Percentiles rank a stretch among this genome's conserved stretches.
These are phyloP conservation scores for Euura lappo DNA, from an alignment of 1,140 invertebrate species.

Conservation along the genomic window DNA sequence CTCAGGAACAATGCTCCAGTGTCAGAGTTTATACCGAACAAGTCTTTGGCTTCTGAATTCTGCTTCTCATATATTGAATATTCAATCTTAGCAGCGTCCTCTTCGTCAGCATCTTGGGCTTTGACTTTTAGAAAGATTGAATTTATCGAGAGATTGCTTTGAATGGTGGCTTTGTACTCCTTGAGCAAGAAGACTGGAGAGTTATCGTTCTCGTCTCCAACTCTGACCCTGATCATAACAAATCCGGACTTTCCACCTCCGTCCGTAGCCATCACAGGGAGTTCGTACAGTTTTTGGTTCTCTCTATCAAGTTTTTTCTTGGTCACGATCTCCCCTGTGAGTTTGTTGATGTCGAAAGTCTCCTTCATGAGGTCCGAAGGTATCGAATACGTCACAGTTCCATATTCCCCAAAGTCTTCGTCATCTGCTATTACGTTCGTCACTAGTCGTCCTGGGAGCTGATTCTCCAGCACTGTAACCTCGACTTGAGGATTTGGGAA, in stretches of 20 bases:
- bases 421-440: constrained; percentile 80
- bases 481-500: constrained; percentile 80
- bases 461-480: constrained; percentile 81
- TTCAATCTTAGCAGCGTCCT: constrained; percentile 69
- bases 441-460: constrained; percentile 75
- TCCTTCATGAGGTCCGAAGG: constrained; percentile 78
- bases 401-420: constrained; percentile 82
- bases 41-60: constrained; percentile 63
- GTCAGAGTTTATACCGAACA: constrained; percentile 72
- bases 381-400: constrained; percentile 80
- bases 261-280: constrained; percentile 86
- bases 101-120: constrained; percentile 75
- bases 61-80: constrained; percentile 77
- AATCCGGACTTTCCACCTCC: constrained; percentile 83
- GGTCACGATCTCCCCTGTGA: constrained; percentile 80
- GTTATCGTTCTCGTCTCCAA: constrained; percentile 90
- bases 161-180: constrained; percentile 81
- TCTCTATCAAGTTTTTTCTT: constrained; percentile 83
- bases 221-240: constrained; percentile 77
- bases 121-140: constrained; percentile 74
- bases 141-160: constrained; percentile 67
- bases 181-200: constrained; percentile 78
- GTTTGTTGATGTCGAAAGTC: constrained; percentile 79
- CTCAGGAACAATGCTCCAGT: constrained; percentile 73
- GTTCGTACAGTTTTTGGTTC: constrained; percentile 72